A percentile compares a stretch with the other conserved stretches of the same genome.
phyloP scores from a whole-genome alignment of 1,140 invertebrate genomes.

The Papilio helenus region DNA sequence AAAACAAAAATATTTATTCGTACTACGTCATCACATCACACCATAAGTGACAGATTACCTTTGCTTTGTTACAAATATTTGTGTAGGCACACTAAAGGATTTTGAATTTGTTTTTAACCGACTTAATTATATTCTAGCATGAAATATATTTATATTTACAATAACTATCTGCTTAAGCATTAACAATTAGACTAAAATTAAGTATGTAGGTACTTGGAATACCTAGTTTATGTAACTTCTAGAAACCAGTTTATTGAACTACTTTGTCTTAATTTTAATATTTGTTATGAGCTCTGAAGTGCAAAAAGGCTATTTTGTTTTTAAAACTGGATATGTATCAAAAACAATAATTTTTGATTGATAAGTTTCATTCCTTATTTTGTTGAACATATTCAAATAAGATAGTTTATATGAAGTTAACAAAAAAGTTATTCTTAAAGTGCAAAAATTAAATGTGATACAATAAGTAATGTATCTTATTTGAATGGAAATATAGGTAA shows the following conservation, averaged over 20 bases:
- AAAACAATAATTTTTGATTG: too few relatives aligned
- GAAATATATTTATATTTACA: neutral
- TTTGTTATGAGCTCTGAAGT: too few relatives aligned
- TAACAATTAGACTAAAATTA: neutral
- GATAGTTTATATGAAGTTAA: too few relatives aligned
- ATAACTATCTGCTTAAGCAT: neutral
- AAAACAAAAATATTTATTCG: slow-evolving; percentile 37
- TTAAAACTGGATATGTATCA: too few relatives aligned
- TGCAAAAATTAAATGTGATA: too few relatives aligned
- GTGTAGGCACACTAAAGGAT: slow-evolving; percentile 24
- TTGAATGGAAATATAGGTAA: too few relatives aligned
- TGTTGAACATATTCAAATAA: too few relatives aligned
- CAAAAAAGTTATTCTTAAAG: too few relatives aligned
- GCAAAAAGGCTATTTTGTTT: too few relatives aligned
- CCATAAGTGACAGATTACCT: slow-evolving; percentile 43
- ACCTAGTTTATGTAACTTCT: slow-evolving; percentile 26
- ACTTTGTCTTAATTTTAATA: neutral
- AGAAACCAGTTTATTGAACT: neutral
- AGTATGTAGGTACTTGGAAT: neutral
- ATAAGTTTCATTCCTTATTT: too few relatives aligned
- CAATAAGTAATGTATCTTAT: too few relatives aligned
- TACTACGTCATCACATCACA: slow-evolving; percentile 47
- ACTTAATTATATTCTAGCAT: neutral
- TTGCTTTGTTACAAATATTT: slow-evolving; percentile 36
- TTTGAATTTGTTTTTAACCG: slow-evolving; percentile 25